Conservation (phyloP, 2,888 invertebrate genomes). For the Ptilodon capucinus region DNA sequence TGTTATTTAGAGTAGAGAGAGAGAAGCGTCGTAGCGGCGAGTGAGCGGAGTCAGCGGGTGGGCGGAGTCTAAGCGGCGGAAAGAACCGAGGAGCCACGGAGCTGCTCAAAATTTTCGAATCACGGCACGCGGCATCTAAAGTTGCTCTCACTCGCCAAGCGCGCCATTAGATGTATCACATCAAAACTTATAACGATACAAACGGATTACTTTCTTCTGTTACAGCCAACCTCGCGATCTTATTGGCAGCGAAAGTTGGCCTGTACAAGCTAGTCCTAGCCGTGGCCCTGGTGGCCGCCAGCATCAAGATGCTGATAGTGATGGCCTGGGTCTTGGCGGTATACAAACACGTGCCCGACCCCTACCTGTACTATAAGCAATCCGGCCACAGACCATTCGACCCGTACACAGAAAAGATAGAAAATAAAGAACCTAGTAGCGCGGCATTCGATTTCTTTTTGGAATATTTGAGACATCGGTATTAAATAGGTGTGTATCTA, state of each 20-base stretch:
- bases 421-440: neutral
- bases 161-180: too few relatives aligned
- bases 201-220: conserved; percentile 51
- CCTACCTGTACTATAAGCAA: conserved; percentile 49
- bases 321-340: conserved; percentile 66
- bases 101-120: too few relatives aligned
- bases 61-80: too few relatives aligned
- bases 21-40: too few relatives aligned
- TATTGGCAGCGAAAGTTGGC: conserved; percentile 65
- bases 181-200: too few relatives aligned
- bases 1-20: too few relatives aligned
- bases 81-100: too few relatives aligned
- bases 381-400: conserved; percentile 8
- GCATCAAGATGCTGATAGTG: conserved; percentile 58
- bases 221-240: conserved; percentile 68
- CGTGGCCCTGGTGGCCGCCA: conserved; percentile 54
- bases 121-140: too few relatives aligned
- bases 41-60: too few relatives aligned
- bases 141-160: too few relatives aligned
- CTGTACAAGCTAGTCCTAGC: conserved; percentile 65
- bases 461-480: conserved; percentile 16
- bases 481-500: conserved; percentile 26
- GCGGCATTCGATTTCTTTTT: conserved; percentile 4
- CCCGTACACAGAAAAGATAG: conserved; percentile 4
- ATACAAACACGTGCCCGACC: conserved; percentile 62